These are phyloP conservation scores for Drosophila lini DNA, from an alignment of 1,140 invertebrate species.

Conservation along the genomic window DNA sequence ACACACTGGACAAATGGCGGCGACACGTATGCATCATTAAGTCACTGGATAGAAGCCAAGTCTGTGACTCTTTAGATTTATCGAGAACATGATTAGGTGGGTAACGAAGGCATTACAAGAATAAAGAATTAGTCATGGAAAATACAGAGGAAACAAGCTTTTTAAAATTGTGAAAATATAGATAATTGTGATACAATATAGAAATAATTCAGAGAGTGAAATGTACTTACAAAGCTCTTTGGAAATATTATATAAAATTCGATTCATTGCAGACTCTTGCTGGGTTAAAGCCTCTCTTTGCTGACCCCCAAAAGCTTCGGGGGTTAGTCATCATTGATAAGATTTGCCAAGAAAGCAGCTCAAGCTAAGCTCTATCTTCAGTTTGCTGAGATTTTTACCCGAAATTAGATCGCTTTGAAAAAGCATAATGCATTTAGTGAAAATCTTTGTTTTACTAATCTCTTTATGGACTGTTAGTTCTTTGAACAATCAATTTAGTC, in stretches of 20 bases:
- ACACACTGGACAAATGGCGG: slow-evolving; percentile 54
- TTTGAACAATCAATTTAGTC: slow-evolving; percentile 1
- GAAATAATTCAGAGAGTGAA: too few species aligned
- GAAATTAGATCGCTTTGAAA: background rate
- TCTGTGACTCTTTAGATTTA: slow-evolving; percentile 10
- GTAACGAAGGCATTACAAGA: background rate
- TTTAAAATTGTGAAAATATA: too few species aligned
- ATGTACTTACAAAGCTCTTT: background rate
- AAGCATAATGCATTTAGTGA: background rate
- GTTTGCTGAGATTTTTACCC: background rate
- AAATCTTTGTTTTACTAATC: background rate
- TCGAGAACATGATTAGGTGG: slow-evolving; percentile 12
- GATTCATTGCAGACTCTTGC: background rate
- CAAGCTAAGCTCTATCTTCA: background rate
- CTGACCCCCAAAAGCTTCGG: background rate
- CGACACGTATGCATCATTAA: slow-evolving; percentile 77
- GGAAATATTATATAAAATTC: too few species aligned
- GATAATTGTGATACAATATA: too few species aligned
- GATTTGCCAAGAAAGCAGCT: background rate
- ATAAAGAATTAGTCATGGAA: background rate
- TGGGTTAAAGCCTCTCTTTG: background rate
- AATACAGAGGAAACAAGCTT: background rate
- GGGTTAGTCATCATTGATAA: background rate
- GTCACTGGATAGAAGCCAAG: slow-evolving; percentile 60
- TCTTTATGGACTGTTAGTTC: background rate